Evolutionary conservation across 1,140 invertebrate genomes (phyloP).

Genomic region (Caligus rogercresseyi): DNA sequence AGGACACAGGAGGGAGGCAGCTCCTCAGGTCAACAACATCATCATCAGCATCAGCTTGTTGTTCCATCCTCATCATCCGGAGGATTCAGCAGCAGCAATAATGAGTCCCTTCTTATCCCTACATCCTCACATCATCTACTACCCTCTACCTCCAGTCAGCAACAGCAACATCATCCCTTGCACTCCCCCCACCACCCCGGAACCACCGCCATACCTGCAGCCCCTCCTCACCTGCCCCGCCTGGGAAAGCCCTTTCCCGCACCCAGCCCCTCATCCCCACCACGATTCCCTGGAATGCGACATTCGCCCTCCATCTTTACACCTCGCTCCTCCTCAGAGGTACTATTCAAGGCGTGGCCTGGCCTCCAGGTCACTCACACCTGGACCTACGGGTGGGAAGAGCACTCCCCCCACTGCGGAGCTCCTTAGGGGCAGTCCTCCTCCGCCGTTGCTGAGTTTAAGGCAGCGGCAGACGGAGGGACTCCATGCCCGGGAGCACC

Average conservation of each 20-base stretch:
- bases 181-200: too few relatives aligned
- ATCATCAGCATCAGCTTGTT: slow-evolving; percentile 11
- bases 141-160: too few relatives aligned
- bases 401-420: not conserved
- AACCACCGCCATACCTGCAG: too few relatives aligned
- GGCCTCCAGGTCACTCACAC: slow-evolving; percentile 1
- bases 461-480: not conserved
- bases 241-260: too few relatives aligned
- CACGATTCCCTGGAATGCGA: not conserved
- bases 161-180: too few relatives aligned
- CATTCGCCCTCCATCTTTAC: slow-evolving; percentile 14
- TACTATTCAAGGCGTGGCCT: not conserved
- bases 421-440: not conserved
- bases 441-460: not conserved
- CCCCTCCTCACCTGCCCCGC: too few relatives aligned
- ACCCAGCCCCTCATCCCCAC: too few relatives aligned
- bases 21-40: slow-evolving; percentile 23
- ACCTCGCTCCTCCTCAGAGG: not conserved
- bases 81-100: too few relatives aligned
- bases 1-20: slow-evolving; percentile 23
- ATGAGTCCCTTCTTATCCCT: too few relatives aligned
- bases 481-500: not conserved
- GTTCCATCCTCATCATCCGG: too few relatives aligned
- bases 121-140: too few relatives aligned
- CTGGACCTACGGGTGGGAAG: slow-evolving; percentile 7